Evolutionary conservation across 2,888 invertebrate genomes (phyloP).

Genomic region (Prosopocoilus inquinatus): DNA sequence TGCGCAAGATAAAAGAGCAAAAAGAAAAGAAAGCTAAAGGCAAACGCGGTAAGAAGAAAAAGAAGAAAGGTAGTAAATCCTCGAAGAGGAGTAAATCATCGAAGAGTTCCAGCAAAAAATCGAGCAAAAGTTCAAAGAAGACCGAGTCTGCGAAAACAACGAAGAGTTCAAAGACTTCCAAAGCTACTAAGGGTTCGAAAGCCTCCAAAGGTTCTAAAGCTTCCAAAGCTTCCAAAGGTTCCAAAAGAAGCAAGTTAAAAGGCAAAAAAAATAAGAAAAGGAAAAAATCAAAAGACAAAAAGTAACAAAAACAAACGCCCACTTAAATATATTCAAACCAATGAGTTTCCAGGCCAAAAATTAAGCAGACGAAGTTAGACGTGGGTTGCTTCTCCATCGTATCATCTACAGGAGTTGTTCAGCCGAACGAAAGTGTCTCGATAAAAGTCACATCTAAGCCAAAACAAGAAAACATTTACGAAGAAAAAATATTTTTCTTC

Average conservation of each 20-base stretch:
- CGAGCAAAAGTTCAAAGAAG: not conserved
- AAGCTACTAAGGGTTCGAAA: conserved; percentile 15
- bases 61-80: conserved; percentile 19
- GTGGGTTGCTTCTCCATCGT: conserved; percentile 45
- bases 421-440: conserved; percentile 38
- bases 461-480: conserved; percentile 37
- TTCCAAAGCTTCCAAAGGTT: conserved; percentile 10
- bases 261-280: conserved; percentile 21
- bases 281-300: conserved; percentile 22
- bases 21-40: conserved; percentile 17
- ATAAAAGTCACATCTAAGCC: conserved; percentile 46
- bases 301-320: conserved; percentile 16
- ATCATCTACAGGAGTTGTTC: conserved; percentile 44
- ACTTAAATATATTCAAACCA: not conserved
- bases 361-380: conserved; percentile 35
- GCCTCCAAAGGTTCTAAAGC: conserved; percentile 23
- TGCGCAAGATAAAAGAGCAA: conserved; percentile 23
- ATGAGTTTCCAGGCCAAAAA: conserved; percentile 12
- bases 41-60: conserved; percentile 17
- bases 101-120: conserved; percentile 9
- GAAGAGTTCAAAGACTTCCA: conserved; percentile 11
- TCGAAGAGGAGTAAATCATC: conserved; percentile 12
- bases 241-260: conserved; percentile 21
- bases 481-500: conserved; percentile 43
- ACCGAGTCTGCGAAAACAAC: not conserved